Evolutionary conservation across 2,113 vertebrate species (phyloP).

Genomic region (Panurus biarmicus): DNA sequence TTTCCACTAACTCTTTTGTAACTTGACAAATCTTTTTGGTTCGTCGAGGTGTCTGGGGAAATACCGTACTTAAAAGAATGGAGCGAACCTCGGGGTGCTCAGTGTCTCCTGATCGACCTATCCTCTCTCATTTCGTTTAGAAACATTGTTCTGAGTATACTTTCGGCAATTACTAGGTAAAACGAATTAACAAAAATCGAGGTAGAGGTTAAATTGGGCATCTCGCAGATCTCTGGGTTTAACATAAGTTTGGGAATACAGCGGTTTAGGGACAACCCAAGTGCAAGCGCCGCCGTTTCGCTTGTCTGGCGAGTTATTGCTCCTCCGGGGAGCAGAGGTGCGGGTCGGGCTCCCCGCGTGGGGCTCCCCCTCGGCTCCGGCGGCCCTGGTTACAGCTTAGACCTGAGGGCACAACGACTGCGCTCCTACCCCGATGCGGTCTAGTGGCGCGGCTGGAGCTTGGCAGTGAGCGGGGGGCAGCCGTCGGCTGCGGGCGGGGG

Average conservation of each 20-base stretch:
- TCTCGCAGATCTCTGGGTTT: neutral
- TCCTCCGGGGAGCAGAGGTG: neutral
- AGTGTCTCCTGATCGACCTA: neutral
- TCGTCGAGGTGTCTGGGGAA: neutral
- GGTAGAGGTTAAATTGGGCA: neutral
- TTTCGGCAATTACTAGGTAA: neutral
- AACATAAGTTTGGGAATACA: neutral
- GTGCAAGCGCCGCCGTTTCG: neutral
- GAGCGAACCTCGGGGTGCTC: neutral
- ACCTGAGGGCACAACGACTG: neutral
- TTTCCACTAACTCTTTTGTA: neutral
- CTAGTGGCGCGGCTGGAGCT: neutral
- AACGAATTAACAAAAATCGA: neutral
- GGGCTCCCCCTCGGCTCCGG: no score
- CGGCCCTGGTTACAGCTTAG: neutral
- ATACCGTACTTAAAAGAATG: neutral
- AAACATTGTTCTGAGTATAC: neutral
- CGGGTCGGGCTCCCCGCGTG: no score
- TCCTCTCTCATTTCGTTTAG: neutral
- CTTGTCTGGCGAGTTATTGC: neutral
- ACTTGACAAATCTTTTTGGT: neutral
- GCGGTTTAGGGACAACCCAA: neutral
- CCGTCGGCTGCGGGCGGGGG: neutral
- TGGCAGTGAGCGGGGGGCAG: neutral
- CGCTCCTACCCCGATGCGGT: neutral